Evolutionary conservation across 2,113 vertebrate genomes (phyloP).

Genomic region (Ptilorrhoa leucosticta): DNA sequence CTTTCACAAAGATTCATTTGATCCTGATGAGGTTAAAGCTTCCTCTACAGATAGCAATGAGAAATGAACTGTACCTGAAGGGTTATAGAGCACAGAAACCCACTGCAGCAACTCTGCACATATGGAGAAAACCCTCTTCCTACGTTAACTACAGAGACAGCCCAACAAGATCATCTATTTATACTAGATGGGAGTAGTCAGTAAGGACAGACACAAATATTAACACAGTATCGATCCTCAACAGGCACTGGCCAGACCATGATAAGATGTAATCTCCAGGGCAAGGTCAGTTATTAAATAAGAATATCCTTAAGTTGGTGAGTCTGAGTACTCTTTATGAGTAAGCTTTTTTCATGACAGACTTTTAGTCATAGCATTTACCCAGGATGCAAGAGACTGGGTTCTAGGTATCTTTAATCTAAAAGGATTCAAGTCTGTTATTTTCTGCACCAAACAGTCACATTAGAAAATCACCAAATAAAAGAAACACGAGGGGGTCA

Average conservation of each 20-base stretch:
- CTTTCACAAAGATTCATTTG: neutral
- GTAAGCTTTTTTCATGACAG: neutral
- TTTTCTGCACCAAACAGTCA: neutral
- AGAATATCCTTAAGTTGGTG: rapidly evolving
- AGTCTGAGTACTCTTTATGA: neutral
- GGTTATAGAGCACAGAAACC: neutral
- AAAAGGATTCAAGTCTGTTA: neutral
- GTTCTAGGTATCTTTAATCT: neutral
- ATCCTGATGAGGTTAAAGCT: neutral
- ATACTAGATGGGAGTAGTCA: neutral
- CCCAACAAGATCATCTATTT: neutral
- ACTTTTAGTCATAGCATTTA: neutral
- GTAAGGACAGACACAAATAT: neutral
- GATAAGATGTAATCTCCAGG: neutral
- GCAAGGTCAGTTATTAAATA: neutral
- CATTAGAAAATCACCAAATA: neutral
- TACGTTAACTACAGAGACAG: neutral
- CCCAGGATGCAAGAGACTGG: neutral
- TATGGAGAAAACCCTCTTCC: neutral
- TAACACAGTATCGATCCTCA: neutral
- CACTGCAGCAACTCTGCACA: neutral
- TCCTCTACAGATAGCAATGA: neutral
- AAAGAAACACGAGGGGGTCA: neutral
- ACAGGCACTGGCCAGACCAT: neutral
- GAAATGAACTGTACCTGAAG: neutral